phyloP scores from a whole-genome alignment of 1,140 invertebrate genomes.

The Brachystomella parvula region DNA sequence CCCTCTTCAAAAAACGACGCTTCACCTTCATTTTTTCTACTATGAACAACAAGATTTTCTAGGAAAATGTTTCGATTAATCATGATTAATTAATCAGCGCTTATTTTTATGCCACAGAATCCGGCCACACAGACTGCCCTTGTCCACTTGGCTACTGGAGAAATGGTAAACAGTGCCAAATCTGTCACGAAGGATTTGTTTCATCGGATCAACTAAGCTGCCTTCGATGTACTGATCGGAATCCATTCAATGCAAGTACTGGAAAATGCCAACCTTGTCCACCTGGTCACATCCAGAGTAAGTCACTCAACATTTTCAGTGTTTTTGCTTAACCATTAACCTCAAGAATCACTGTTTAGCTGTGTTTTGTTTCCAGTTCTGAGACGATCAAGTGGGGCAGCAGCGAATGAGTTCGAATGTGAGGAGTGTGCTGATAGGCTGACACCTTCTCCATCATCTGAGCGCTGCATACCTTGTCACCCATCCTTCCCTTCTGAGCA shows the following conservation, averaged over 20 bases:
- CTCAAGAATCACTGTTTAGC: constrained; percentile 1
- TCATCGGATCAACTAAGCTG: constrained; percentile 42
- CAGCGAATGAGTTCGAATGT: constrained; percentile 43
- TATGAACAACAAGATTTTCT: neutral
- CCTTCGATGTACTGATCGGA: constrained; percentile 38
- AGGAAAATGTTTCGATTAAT: neutral
- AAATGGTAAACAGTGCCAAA: constrained; percentile 4
- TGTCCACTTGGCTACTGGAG: constrained; percentile 13
- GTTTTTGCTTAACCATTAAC: constrained; percentile 4
- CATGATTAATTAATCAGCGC: neutral
- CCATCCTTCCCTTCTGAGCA: constrained; percentile 23
- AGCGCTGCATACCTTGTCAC: constrained; percentile 46
- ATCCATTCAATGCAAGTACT: constrained; percentile 16
- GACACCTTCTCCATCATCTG: constrained; percentile 43
- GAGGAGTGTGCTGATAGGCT: constrained; percentile 45
- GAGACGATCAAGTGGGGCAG: constrained; percentile 43
- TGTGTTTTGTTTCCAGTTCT: constrained; percentile 43
- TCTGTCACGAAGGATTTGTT: constrained; percentile 18
- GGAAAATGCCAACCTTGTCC: constrained; percentile 40
- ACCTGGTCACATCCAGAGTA: constrained; percentile 43
- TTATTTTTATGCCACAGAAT: constrained; percentile 4
- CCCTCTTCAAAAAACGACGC: neutral
- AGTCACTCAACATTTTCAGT: constrained; percentile 19
- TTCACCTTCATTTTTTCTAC: neutral
- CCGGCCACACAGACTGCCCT: neutral